These are phyloP conservation scores for Poecilia gillii DNA, from an alignment of 2,797 vertebrate genomes.

Conservation along the genomic window DNA sequence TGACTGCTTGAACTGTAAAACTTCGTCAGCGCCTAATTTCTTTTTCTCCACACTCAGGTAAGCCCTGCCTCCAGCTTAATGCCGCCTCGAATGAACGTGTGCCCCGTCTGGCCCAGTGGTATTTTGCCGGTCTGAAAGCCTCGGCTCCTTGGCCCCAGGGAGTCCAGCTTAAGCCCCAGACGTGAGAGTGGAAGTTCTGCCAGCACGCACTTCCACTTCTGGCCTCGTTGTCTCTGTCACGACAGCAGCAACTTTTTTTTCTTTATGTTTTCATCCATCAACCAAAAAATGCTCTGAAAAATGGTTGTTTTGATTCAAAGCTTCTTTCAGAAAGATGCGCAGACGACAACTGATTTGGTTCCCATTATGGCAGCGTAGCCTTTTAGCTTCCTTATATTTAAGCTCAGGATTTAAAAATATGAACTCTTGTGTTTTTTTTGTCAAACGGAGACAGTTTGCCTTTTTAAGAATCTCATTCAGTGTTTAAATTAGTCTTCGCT, in stretches of 20 bases:
- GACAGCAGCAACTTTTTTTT: background rate
- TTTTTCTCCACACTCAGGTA: background rate
- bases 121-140: background rate
- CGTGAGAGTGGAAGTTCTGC: background rate
- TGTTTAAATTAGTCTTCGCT: conserved; percentile 18
- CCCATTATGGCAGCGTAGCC: background rate
- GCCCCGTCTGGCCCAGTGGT: background rate
- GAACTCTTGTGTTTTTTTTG: background rate
- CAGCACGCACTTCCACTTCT: background rate
- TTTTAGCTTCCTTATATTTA: background rate
- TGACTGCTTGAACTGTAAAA: background rate
- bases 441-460: background rate
- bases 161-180: background rate
- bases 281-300: background rate
- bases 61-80: background rate
- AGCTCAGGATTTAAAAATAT: background rate
- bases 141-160: background rate
- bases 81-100: background rate
- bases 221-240: background rate
- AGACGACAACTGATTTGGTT: background rate
- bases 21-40: background rate
- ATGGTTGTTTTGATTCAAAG: background rate
- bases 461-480: conserved; percentile 3
- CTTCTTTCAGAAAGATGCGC: background rate
- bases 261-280: background rate